These are phyloP conservation scores for Montipora capitata DNA, from an alignment of 92 coral and sea anemone species.

Conservation along the genomic window DNA sequence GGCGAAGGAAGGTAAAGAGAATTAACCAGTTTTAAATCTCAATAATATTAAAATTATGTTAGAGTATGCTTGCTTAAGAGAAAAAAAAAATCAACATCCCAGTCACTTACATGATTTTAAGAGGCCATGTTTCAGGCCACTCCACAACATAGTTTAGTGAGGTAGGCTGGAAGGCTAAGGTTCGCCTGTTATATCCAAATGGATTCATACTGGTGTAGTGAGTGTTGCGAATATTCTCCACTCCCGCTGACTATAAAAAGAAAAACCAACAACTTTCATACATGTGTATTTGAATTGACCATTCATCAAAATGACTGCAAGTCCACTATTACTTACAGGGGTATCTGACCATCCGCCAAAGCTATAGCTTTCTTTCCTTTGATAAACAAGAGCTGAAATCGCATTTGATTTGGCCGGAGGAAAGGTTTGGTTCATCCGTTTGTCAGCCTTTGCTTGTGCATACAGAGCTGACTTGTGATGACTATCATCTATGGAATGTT, in stretches of 20 bases:
- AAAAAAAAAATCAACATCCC: background rate
- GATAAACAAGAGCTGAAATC: background rate
- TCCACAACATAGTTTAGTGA: constrained; percentile 87
- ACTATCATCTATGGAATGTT: constrained; percentile 13
- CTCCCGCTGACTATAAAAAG: constrained; percentile 39
- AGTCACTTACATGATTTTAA: constrained; percentile 84
- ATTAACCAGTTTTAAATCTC: no score
- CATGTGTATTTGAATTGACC: no score
- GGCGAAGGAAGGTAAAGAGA: background rate
- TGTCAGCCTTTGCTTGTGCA: constrained; percentile 38
- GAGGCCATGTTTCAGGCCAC: constrained; percentile 96
- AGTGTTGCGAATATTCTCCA: constrained; percentile 45
- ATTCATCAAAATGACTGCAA: background rate
- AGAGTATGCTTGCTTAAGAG: background rate
- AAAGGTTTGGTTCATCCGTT: constrained; percentile 61
- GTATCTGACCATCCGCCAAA: constrained; percentile 47
- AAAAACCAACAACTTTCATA: background rate
- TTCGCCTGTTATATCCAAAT: constrained; percentile 88
- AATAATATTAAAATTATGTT: no score
- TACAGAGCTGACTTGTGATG: constrained; percentile 21
- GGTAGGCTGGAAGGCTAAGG: constrained; percentile 83
- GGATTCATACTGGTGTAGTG: constrained; percentile 81
- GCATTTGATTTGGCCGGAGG: constrained; percentile 59
- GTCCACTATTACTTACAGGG: constrained; percentile 27
- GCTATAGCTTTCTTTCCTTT: constrained; percentile 21